A percentile compares a stretch with the other conserved stretches of the same genome.
Evolutionary conservation across 2,113 vertebrate species (phyloP).

Genomic region (Misgurnus anguillicaudatus): DNA sequence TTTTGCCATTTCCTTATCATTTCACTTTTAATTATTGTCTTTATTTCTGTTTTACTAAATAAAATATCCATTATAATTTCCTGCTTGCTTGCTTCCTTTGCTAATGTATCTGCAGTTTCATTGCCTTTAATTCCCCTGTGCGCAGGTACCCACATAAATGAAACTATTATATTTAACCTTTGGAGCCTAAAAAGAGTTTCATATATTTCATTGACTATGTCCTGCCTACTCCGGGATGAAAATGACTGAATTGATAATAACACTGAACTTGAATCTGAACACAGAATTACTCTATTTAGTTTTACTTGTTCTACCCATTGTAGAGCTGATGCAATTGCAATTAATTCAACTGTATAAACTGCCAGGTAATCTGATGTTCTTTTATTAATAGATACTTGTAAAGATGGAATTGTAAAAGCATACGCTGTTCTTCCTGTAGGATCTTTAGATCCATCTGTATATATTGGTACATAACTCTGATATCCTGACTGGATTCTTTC

Average conservation of each 20-base stretch:
- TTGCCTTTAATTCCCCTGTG: too few species aligned
- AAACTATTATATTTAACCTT: neutral
- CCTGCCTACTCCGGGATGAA: neutral
- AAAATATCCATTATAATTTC: neutral
- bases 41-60: neutral
- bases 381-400: too few species aligned
- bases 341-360: constrained; percentile 30
- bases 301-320: neutral
- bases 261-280: too few species aligned
- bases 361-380: neutral
- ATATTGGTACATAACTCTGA: too few species aligned
- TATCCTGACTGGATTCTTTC: too few species aligned
- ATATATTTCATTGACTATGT: neutral
- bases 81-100: neutral
- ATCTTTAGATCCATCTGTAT: too few species aligned
- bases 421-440: too few species aligned
- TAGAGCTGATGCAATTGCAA: neutral
- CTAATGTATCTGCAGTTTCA: neutral
- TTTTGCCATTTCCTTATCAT: neutral
- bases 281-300: neutral
- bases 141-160: neutral
- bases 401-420: too few species aligned
- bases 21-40: neutral
- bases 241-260: neutral
- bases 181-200: neutral